Percentiles rank a stretch among this genome's conserved stretches.
These are phyloP conservation scores for Helogale parvula DNA, from an alignment of 2,113 vertebrate genomes.

Conservation along the genomic window DNA sequence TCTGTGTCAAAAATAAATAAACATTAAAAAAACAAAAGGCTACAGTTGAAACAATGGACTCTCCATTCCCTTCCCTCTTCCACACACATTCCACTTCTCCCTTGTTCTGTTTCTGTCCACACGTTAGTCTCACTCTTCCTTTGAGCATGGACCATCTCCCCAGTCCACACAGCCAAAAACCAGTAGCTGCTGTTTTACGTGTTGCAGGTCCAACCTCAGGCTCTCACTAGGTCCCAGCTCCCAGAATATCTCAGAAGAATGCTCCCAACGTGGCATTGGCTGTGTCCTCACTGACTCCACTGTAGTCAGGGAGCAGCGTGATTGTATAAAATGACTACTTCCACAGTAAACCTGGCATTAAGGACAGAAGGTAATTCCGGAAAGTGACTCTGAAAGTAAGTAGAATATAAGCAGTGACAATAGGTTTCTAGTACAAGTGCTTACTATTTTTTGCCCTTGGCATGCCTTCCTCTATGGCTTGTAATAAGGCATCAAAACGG, in stretches of 20 bases:
- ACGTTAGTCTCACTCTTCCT: not conserved
- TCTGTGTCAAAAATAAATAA: no score
- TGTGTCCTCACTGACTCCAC: not conserved
- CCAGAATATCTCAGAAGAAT: not conserved
- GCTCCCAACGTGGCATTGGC: not conserved
- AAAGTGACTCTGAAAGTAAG: not conserved
- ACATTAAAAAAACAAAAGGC: no score
- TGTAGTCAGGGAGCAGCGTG: not conserved
- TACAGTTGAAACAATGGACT: not conserved
- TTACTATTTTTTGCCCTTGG: not conserved
- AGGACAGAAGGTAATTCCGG: not conserved
- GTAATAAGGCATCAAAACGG: not conserved
- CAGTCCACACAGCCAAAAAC: not conserved
- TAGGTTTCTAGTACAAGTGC: no score
- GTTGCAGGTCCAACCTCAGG: not conserved
- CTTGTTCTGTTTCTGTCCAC: not conserved
- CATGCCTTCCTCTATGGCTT: not conserved
- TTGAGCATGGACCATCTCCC: not conserved
- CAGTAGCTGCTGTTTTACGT: not conserved
- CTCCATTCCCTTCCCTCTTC: not conserved
- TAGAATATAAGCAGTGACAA: not conserved
- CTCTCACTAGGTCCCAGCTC: not conserved
- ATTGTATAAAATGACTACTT: not conserved
- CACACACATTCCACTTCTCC: no score
- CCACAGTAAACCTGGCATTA: not conserved